Evolutionary conservation across 2,797 vertebrate species (phyloP), one percentile per base, ranked within the genome.

Genomic region (Muscicapa comitata): DNA sequence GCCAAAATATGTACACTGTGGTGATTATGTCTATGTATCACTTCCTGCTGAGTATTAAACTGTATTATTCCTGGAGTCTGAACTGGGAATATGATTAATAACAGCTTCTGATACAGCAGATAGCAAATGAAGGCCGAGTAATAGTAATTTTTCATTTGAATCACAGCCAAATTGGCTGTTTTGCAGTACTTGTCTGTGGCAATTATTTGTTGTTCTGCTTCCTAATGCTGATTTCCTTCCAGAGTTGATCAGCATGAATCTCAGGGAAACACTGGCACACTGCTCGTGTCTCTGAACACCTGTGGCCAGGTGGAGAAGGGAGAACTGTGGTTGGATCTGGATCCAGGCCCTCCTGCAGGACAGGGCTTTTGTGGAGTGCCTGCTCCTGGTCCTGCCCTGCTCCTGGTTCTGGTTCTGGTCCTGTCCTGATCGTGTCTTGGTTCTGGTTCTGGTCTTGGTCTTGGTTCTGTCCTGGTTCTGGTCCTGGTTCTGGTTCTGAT

Each of bases 81-180:
- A 72, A 21, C 84, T 68, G 71, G 72, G 61, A 91, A 83, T 90
- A 88, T 83, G 85, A 78, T 85, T 96, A 93, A 94, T 95, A 80
- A 89, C 54, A 72, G 50, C 45, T 82, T 75, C 68, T 94, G 94
- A 77, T 90, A 89, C 35, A 72, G 81, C 50, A 73, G 19, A 74
- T 35, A 61, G 75, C 43, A 93, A 97, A 93, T 67, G 78, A 93
- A 91, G 70, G 86, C 91, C 57, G 37, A 86, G 95, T 62, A 94
- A 97, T 96, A 91, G 66, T 94, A 94, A 97, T 96, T 96, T 96
- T 90, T 95, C 91, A 76, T 96, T 96, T 93, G 95, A 94, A 91
- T 86, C 85, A 12, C 81, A 67, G 75, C 66, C 78, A 96, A 97
- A 97, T 96, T 94, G 96, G 78, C 87, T 96, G 94, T 58, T 95